These are phyloP conservation scores for Raphicerus campestris DNA, from an alignment of 2,113 vertebrate genomes.

Conservation along the genomic window DNA sequence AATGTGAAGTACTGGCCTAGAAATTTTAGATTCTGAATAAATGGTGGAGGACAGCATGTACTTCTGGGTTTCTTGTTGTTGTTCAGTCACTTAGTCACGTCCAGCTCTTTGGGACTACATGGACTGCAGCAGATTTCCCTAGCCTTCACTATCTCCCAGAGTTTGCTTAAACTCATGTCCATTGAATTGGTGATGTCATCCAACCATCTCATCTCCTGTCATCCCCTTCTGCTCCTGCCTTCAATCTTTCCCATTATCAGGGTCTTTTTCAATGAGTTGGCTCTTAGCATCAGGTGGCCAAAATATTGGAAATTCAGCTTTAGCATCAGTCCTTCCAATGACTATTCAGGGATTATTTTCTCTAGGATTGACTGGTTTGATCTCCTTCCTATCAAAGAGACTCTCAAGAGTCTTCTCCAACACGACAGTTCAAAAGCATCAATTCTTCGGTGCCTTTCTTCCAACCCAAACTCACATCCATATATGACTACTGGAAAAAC, in stretches of 20 bases:
- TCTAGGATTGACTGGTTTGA: neutral
- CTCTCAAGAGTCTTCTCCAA: neutral
- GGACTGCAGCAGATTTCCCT: neutral
- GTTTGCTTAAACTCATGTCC: neutral
- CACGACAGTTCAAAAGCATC: neutral
- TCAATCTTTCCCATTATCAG: neutral
- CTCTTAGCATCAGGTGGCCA: neutral
- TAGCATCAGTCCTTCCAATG: neutral
- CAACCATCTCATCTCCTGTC: neutral
- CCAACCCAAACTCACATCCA: neutral
- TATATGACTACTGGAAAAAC: neutral
- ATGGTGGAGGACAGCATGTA: neutral
- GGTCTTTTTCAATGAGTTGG: neutral
- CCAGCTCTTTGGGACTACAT: neutral
- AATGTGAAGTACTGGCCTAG: neutral
- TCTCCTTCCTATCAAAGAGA: neutral
- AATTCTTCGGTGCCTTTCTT: neutral
- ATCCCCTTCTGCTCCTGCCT: neutral
- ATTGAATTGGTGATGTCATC: neutral
- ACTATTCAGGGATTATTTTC: neutral
- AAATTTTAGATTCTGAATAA: neutral
- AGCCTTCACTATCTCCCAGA: neutral
- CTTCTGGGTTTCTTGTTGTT: neutral
- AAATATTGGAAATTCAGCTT: neutral
- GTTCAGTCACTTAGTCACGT: neutral